Evolutionary conservation across 2,113 vertebrate species (phyloP).

Genomic region (Odobenus rosmarus): DNA sequence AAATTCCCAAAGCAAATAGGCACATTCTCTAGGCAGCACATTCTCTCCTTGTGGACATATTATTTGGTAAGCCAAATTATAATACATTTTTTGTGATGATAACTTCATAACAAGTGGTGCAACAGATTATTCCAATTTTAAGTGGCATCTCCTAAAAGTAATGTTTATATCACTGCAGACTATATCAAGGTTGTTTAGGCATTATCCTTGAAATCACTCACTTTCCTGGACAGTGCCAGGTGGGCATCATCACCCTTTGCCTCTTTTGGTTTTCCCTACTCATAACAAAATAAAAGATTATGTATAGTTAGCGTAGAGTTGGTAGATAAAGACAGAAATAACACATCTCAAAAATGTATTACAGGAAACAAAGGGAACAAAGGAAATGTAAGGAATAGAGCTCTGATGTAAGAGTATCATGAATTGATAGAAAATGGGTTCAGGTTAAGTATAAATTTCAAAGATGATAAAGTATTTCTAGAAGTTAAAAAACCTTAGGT

Average conservation of each 20-base stretch:
- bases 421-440: background rate
- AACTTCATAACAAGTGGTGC: background rate
- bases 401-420: background rate
- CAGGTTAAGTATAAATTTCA: background rate
- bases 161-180: background rate
- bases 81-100: background rate
- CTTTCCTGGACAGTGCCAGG: background rate
- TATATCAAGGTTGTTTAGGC: background rate
- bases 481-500: background rate
- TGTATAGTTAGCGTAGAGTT: background rate
- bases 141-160: background rate
- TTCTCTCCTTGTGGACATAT: background rate
- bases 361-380: background rate
- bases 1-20: background rate
- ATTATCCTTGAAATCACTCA: background rate
- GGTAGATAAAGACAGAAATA: background rate
- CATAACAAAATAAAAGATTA: background rate
- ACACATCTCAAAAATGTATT: background rate
- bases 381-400: background rate
- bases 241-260: background rate
- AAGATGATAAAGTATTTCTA: background rate
- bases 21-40: background rate
- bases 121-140: slow-evolving; percentile 18
- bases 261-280: background rate
- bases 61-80: slow-evolving; percentile 32